Base-by-base conservation (phyloP, 2,888 invertebrate genomes). In the Lycaena phlaeas region DNA sequence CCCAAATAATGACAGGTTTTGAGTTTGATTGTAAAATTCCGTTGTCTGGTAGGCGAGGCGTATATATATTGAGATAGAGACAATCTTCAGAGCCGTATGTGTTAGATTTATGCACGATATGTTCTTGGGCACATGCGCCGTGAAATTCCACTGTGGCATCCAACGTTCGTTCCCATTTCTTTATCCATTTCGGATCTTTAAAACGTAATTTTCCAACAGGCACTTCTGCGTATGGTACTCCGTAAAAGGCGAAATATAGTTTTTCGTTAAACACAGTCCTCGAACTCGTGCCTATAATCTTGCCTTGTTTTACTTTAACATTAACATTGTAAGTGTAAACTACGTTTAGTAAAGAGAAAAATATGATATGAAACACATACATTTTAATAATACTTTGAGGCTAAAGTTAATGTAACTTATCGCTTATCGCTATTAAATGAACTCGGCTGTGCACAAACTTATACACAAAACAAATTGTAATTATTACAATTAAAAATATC, bases 51-150 rank as follows among this genome's bases (percentile, higher is more conserved):
- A 87, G 52, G 42, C 61, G 60, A 1, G 89, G 89, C 4, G 89
- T 87, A 57, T 87, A 91, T 4, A 92, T 87, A 59, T 92, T 92
- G n/a, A 92, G 54, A 52, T 87, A 87, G 1, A 92, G 79, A 52
- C 92, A 92, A 57, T 89, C 86, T 64, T 88, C 88, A 36, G 65
- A 66, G 4, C 88, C 88, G 55, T 63, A 75, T 14, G 66, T 14
- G 1, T 56, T 61, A 14, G 68, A 50, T 52, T 69, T 76, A 41
- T 79, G 74, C 12, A 70, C 66, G 6, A 82, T 68, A 44, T 88
- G 87, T 1, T 78, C 53, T 64, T 92, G 92, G 0, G 90, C 89
- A 61, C 92, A 92, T 0, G 78, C 64, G 1, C 78, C 79, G 28
- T 66, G 67, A 28, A 64, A 71, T 48, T 66, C 67, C n/a, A 77